A percentile compares a stretch with the other conserved stretches of the same genome.
These are phyloP conservation scores for Benthosema pterotum DNA, from an alignment of 2,797 vertebrate genomes.

Conservation along the genomic window DNA sequence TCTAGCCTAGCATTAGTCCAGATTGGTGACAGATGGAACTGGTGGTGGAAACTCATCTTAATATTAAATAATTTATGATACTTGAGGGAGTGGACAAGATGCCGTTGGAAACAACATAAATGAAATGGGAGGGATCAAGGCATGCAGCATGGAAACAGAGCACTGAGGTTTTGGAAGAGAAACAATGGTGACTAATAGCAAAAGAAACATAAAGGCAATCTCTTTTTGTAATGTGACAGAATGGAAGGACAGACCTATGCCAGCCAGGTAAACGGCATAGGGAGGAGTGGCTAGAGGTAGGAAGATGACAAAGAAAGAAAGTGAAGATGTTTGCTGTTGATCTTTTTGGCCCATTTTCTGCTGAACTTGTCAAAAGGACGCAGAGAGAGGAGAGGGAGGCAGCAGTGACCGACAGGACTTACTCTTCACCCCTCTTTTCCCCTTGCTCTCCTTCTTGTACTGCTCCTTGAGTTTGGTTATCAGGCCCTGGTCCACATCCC, in stretches of 20 bases:
- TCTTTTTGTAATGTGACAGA: conserved; percentile 34
- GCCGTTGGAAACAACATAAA: conserved; percentile 16
- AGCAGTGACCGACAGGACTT: conserved; percentile 88
- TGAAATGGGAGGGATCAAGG: conserved; percentile 31
- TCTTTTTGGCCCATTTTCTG: conserved; percentile 49
- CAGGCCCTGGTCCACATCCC: conserved; percentile 99
- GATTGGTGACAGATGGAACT: conserved; percentile 36
- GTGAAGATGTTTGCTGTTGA: conserved; percentile 49
- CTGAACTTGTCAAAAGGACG: conserved; percentile 62
- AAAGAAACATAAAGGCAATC: not conserved
- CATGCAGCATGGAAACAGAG: conserved; percentile 45
- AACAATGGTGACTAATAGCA: conserved; percentile 20
- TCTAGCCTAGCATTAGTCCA: conserved; percentile 18
- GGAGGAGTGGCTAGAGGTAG: conserved; percentile 77
- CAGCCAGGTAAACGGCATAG: conserved; percentile 64
- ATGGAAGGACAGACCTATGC: conserved; percentile 78
- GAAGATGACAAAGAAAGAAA: conserved; percentile 56
- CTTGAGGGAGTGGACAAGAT: conserved; percentile 27
- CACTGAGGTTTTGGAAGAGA: conserved; percentile 5
- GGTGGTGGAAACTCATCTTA: conserved; percentile 1
- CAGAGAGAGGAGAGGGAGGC: conserved; percentile 74
- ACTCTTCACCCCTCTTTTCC: conserved; percentile 99
- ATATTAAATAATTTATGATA: conserved; percentile 21
- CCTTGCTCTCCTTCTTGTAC: conserved; percentile 99
- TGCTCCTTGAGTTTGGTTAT: conserved; percentile 99